These are phyloP conservation scores for Tachyglossus aculeatus DNA, from an alignment of 2,797 vertebrate species.

Conservation along the genomic window DNA sequence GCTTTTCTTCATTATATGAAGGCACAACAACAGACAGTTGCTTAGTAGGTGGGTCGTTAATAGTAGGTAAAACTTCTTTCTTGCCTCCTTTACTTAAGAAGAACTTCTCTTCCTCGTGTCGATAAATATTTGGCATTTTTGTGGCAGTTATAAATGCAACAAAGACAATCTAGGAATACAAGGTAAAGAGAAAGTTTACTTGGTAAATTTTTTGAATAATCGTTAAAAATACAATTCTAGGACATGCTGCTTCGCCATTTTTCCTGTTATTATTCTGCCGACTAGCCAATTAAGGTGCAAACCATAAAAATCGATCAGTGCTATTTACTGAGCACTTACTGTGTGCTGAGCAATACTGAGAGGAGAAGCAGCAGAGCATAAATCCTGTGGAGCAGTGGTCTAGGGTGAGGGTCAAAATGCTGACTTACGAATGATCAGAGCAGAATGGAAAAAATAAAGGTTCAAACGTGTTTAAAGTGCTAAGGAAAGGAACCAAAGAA, in stretches of 20 bases:
- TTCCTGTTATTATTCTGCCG: too few species aligned
- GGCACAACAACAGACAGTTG: slow-evolving; percentile 91
- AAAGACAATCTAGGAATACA: slow-evolving; percentile 72
- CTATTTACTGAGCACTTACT: too few species aligned
- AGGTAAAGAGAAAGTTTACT: not conserved
- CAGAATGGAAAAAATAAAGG: too few species aligned
- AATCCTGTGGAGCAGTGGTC: not conserved
- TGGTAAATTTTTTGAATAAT: not conserved
- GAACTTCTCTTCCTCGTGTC: slow-evolving; percentile 82
- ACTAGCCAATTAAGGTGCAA: too few species aligned
- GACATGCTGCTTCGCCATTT: too few species aligned
- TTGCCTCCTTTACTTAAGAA: slow-evolving; percentile 78
- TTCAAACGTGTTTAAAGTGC: too few species aligned
- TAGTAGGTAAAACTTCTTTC: slow-evolving; percentile 80
- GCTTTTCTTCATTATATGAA: slow-evolving; percentile 92
- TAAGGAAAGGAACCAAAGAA: too few species aligned
- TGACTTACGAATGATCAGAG: too few species aligned
- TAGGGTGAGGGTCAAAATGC: not conserved
- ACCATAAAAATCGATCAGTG: too few species aligned
- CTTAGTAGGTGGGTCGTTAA: slow-evolving; percentile 81
- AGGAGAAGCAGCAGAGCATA: not conserved
- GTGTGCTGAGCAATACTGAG: not conserved
- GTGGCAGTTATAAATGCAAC: slow-evolving; percentile 83
- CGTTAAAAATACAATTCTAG: too few species aligned
- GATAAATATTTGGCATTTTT: slow-evolving; percentile 74